These are phyloP conservation scores for Subanguina moxae DNA, from an alignment of 1,140 invertebrate genomes.

Conservation along the genomic window DNA sequence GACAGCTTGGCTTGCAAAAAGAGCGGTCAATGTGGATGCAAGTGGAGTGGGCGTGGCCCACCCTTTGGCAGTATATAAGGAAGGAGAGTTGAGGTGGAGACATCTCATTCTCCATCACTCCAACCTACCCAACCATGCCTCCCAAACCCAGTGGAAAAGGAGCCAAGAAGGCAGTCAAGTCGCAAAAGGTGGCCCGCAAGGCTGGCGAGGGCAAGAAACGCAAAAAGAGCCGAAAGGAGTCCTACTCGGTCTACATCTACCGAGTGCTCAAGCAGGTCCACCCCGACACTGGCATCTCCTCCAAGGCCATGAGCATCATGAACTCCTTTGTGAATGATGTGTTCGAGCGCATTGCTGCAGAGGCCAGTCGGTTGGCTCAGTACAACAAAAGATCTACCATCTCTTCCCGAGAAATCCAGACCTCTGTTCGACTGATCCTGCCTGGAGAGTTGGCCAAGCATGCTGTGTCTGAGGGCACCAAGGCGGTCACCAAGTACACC, in stretches of 20 bases:
- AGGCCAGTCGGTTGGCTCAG: conserved; percentile 47
- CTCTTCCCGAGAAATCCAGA: too few relatives aligned
- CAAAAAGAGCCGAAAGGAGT: conserved; percentile 10
- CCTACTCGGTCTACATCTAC: conserved; percentile 19
- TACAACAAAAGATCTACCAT: conserved; percentile 62
- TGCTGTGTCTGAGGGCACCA: too few relatives aligned
- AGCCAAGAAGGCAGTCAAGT: conserved; percentile 50
- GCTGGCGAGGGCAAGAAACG: conserved; percentile 53
- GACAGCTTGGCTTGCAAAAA: too few relatives aligned
- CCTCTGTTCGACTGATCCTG: too few relatives aligned
- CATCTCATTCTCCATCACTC: not conserved
- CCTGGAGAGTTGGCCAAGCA: too few relatives aligned
- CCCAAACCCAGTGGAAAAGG: conserved; percentile 45
- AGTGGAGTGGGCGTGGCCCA: too few relatives aligned
- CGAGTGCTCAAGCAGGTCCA: conserved; percentile 33
- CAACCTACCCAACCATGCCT: conserved; percentile 9
- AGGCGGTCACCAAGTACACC: too few relatives aligned
- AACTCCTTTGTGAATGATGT: conserved; percentile 65
- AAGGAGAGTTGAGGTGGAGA: too few relatives aligned
- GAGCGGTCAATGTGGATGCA: too few relatives aligned
- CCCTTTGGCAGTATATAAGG: too few relatives aligned
- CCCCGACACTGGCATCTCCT: conserved; percentile 62
- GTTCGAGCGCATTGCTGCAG: conserved; percentile 45
- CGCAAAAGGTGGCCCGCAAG: conserved; percentile 12
- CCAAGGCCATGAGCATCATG: conserved; percentile 68